Evolutionary conservation across 1,140 invertebrate genomes (phyloP).

Genomic region (Riptortus pedestris): DNA sequence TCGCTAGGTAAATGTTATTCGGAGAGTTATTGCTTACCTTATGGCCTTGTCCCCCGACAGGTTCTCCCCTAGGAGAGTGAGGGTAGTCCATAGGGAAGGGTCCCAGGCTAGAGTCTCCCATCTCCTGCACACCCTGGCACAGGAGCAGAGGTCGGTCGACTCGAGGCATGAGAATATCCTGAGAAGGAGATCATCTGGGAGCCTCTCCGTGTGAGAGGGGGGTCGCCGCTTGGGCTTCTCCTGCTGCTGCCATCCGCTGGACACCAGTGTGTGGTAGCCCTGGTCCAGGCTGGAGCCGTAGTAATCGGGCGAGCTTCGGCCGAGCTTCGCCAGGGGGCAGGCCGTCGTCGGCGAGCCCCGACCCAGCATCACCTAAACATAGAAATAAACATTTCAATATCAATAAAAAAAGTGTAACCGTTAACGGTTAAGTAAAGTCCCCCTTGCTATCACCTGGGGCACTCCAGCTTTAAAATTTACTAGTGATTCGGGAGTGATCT

Average conservation of each 20-base stretch:
- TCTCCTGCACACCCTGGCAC: slow-evolving; percentile 66
- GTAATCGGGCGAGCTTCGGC: slow-evolving; percentile 40
- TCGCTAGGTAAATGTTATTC: too few species aligned
- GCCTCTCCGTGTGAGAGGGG: slow-evolving; percentile 37
- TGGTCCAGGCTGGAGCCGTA: slow-evolving; percentile 51
- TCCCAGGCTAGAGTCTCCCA: slow-evolving; percentile 77
- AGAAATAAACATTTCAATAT: not conserved
- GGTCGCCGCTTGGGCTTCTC: slow-evolving; percentile 18
- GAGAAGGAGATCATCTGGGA: slow-evolving; percentile 45
- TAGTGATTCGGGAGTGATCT: too few species aligned
- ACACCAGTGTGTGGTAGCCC: slow-evolving; percentile 62
- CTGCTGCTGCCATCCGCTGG: slow-evolving; percentile 28
- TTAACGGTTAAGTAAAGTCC: too few species aligned
- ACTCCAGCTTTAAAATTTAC: too few species aligned
- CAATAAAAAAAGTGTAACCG: too few species aligned
- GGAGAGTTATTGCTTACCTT: slow-evolving; percentile 31
- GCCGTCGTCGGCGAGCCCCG: slow-evolving; percentile 29
- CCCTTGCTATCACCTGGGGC: too few species aligned
- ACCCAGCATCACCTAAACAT: slow-evolving; percentile 26
- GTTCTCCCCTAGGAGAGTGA: slow-evolving; percentile 51
- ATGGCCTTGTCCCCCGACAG: slow-evolving; percentile 58
- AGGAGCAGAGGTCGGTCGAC: slow-evolving; percentile 63
- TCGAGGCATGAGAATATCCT: slow-evolving; percentile 62
- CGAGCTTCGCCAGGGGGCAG: slow-evolving; percentile 47
- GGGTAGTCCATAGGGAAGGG: slow-evolving; percentile 60